These are phyloP conservation scores for Dasysyrphus tricinctus DNA, from an alignment of 2,888 invertebrate species.

Conservation along the genomic window DNA sequence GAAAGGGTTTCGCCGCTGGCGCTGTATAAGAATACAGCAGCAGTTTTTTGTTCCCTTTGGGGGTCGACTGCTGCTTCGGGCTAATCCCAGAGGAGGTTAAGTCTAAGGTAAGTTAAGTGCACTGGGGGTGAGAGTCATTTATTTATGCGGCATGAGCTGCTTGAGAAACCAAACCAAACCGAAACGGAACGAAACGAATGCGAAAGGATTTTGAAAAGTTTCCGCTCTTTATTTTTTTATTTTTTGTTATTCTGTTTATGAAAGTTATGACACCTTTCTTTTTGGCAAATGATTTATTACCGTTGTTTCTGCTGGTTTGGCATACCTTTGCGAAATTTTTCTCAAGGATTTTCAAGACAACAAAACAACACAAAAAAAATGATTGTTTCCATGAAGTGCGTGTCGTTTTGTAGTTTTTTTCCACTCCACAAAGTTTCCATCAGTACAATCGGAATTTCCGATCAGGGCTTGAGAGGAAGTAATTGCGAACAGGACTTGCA, in stretches of 20 bases:
- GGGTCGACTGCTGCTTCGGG: constrained; percentile 61
- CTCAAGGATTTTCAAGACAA: not conserved
- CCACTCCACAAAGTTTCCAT: constrained; percentile 11
- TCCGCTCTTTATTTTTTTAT: constrained; percentile 20
- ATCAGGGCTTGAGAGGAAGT: constrained; percentile 58
- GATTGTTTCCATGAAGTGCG: constrained; percentile 39
- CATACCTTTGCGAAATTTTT: constrained; percentile 2
- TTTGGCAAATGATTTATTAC: constrained; percentile 65
- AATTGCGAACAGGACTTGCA: constrained; percentile 20
- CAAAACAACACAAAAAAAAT: not conserved
- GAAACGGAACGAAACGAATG: constrained; percentile 28
- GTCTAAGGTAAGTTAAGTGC: constrained; percentile 75
- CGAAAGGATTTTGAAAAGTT: constrained; percentile 71
- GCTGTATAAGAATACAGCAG: constrained; percentile 38
- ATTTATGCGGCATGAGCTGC: constrained; percentile 58
- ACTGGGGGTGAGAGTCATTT: constrained; percentile 73
- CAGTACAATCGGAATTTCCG: constrained; percentile 62
- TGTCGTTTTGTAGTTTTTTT: constrained; percentile 22
- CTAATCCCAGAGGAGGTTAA: constrained; percentile 64
- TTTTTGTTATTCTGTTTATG: constrained; percentile 48
- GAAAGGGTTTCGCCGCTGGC: constrained; percentile 12
- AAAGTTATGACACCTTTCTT: constrained; percentile 73
- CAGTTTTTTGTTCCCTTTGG: constrained; percentile 53
- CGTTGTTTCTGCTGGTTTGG: constrained; percentile 26
- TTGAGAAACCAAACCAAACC: constrained; percentile 25